Conservation (phyloP, 1,140 invertebrate species). For the Phocides pigmalion region DNA sequence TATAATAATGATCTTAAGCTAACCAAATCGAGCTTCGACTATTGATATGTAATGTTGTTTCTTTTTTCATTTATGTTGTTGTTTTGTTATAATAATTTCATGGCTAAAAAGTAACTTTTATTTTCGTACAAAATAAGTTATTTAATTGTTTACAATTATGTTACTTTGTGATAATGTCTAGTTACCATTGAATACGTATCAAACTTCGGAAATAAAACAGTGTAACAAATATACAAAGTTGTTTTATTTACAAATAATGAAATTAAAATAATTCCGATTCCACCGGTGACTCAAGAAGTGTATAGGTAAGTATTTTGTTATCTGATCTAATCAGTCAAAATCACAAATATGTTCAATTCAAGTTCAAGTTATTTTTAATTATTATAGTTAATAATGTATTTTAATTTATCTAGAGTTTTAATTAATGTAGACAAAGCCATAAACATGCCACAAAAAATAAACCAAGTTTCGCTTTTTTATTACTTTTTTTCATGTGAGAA, state of each 20-base stretch:
- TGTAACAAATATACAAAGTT: conserved; percentile 30
- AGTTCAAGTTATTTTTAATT: too few species aligned
- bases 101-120: conserved; percentile 35
- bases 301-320: too few species aligned
- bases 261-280: too few species aligned
- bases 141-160: conserved; percentile 30
- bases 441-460: too few species aligned
- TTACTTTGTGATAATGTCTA: conserved; percentile 50
- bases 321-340: too few species aligned
- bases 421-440: too few species aligned
- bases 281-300: too few species aligned
- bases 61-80: conserved; percentile 43
- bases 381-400: too few species aligned
- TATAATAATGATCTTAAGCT: conserved; percentile 24
- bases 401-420: too few species aligned
- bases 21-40: conserved; percentile 51
- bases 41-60: conserved; percentile 41
- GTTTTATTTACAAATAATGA: conserved; percentile 14
- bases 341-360: too few species aligned
- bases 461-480: too few species aligned
- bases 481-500: too few species aligned
- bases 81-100: conserved; percentile 37
- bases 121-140: not conserved
- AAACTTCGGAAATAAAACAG: conserved; percentile 46
- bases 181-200: conserved; percentile 51